Evolutionary conservation across 2,113 vertebrate genomes (phyloP), one percentile per base, ranked within the genome.

Genomic region (Mobula hypostoma): DNA sequence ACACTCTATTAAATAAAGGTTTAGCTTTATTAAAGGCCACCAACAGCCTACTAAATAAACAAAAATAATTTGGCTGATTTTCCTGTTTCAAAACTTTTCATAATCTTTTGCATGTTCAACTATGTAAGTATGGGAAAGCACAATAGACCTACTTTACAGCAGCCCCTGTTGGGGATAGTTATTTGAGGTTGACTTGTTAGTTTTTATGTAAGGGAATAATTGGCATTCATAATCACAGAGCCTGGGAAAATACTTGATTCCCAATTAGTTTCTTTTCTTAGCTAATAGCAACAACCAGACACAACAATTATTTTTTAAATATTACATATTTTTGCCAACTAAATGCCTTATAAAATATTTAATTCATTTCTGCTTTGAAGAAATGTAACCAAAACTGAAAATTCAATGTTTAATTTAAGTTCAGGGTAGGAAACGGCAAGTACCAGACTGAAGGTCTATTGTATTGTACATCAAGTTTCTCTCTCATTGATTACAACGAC

Each of bases 111-210:
- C 82, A 27, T 85, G 21, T 85, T 85, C 27, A 85, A 85, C 48
- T 56, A 85, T 58, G 82, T 85, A 48, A 24, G 58, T 85, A 48
- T 48, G 48, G 48, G 48, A 48, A 4, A 56, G 66, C 85, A 90
- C 61, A 90, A 90, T 66, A 66, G 85, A 48, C 29, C 85, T 90
- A 12, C 61, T 29, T n/a, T 66, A 17, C 85, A 90, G 61, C 85
- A 90, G n/a, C 66, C 85, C 21, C 85, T n/a, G 11, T 90, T 68
- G 85, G 85, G 63, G 63, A 90, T 90, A 63, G 85, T 90, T 90
- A 90, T 90, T 74, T 90, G 61, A 90, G 29, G 61, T 90, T 90
- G 61, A 66, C 85, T 40, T 90, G 85, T 90, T 68, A 90, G 85
- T 90, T 32, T 32, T 90, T 66, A 90, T 90, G 85, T 5, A n/a